Evolutionary conservation across 2,113 vertebrate genomes (phyloP).

Genomic region (Sebastes fasciatus): DNA sequence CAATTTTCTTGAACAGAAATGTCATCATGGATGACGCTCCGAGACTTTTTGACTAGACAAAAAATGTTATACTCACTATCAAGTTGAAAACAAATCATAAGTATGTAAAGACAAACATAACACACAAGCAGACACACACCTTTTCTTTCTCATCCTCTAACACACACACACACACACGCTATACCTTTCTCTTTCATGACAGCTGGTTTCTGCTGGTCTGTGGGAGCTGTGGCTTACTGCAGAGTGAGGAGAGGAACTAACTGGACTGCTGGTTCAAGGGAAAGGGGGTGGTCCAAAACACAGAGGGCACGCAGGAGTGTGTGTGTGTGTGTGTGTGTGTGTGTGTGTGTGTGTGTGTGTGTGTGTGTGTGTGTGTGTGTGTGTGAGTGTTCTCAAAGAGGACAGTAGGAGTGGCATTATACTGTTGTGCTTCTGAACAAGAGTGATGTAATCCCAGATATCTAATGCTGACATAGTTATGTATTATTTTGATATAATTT

Average conservation of each 20-base stretch:
- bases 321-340: constrained; percentile 46
- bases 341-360: constrained; percentile 32
- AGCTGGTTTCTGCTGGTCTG: constrained; percentile 33
- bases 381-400: constrained; percentile 28
- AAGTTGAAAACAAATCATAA: neutral
- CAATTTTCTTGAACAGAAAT: neutral
- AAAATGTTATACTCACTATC: no score
- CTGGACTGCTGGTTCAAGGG: constrained; percentile 47
- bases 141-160: neutral
- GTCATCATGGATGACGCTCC: neutral
- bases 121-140: neutral
- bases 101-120: neutral
- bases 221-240: constrained; percentile 22
- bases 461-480: neutral
- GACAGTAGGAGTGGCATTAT: constrained; percentile 32
- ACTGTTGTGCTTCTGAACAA: constrained; percentile 12
- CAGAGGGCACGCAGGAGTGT: constrained; percentile 36
- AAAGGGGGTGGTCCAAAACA: constrained; percentile 61
- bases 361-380: constrained; percentile 23
- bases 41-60: neutral
- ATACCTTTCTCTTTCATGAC: constrained; percentile 79
- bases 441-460: neutral
- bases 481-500: neutral
- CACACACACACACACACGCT: constrained; percentile 11
- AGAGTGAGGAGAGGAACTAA: constrained; percentile 55